These are phyloP conservation scores for Phalloptychus januarius DNA, from an alignment of 2,797 vertebrate genomes.

Conservation along the genomic window DNA sequence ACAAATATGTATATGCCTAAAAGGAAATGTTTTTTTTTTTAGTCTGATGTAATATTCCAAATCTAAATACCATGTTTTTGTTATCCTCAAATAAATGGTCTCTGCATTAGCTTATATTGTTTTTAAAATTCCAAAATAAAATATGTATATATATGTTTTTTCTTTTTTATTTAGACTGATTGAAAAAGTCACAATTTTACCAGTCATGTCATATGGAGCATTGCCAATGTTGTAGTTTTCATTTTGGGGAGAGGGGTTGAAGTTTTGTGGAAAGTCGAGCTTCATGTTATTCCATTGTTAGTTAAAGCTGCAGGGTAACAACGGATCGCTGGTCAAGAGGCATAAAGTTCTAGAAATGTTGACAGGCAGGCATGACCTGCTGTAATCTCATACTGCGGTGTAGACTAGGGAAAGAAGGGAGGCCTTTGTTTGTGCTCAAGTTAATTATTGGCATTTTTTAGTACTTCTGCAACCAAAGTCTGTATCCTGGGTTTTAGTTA, in stretches of 20 bases:
- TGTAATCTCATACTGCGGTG: background rate
- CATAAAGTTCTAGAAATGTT: background rate
- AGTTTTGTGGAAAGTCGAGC: background rate
- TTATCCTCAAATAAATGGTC: too few relatives aligned
- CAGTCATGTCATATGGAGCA: background rate
- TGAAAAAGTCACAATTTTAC: background rate
- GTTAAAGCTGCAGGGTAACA: background rate
- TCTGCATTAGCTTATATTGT: too few relatives aligned
- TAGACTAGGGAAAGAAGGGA: background rate
- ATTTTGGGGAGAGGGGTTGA: background rate
- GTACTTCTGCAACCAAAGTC: background rate
- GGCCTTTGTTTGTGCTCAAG: background rate
- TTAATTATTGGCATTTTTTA: slow-evolving; percentile 4
- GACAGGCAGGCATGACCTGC: background rate
- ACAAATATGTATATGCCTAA: too few relatives aligned
- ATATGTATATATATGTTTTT: too few relatives aligned
- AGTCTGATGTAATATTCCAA: too few relatives aligned
- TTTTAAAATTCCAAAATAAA: too few relatives aligned
- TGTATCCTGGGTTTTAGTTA: background rate
- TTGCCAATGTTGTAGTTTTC: background rate
- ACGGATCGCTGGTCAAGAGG: background rate
- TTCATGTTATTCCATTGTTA: background rate
- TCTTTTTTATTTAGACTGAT: background rate
- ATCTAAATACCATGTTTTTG: too few relatives aligned
- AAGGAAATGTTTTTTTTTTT: too few relatives aligned